A percentile compares a stretch with the other conserved stretches of the same genome.
Conservation (phyloP, 2,888 invertebrate species). For the Nephrotoma guestfalica region DNA sequence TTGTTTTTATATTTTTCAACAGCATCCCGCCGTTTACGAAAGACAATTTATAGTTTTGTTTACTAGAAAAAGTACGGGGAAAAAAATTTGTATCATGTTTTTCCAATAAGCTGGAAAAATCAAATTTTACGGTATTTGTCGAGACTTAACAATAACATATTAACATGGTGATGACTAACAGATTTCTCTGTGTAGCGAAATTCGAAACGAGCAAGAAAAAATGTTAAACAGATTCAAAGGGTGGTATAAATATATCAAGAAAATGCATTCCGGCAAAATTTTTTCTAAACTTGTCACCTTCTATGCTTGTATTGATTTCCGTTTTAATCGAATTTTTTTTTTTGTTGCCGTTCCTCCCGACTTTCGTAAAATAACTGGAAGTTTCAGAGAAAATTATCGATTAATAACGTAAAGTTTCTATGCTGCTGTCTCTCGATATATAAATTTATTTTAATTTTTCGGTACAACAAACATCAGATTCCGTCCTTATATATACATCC, state of each 20-base stretch:
- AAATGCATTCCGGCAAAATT: neutral
- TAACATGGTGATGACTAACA: neutral
- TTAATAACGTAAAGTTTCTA: neutral
- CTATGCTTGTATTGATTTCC: neutral
- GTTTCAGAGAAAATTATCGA: neutral
- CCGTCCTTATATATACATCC: neutral
- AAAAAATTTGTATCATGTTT: neutral
- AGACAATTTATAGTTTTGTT: conserved; percentile 8
- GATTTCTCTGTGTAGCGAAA: neutral
- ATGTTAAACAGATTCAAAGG: neutral
- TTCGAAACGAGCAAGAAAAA: neutral
- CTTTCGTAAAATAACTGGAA: neutral
- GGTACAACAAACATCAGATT: conserved; percentile 3
- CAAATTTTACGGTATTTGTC: neutral
- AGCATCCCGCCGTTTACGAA: neutral
- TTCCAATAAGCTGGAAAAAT: neutral
- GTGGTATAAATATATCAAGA: neutral
- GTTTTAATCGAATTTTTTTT: neutral
- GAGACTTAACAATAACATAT: neutral
- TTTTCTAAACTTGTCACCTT: neutral
- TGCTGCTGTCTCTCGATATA: neutral
- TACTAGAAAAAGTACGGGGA: neutral
- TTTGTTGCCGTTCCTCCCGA: too few relatives aligned
- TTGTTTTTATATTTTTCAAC: neutral
- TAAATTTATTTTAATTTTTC: neutral